A percentile compares a stretch with the other conserved stretches of the same genome.
These are phyloP conservation scores for Holotrichia oblita DNA, from an alignment of 1,140 invertebrate genomes.

Conservation along the genomic window DNA sequence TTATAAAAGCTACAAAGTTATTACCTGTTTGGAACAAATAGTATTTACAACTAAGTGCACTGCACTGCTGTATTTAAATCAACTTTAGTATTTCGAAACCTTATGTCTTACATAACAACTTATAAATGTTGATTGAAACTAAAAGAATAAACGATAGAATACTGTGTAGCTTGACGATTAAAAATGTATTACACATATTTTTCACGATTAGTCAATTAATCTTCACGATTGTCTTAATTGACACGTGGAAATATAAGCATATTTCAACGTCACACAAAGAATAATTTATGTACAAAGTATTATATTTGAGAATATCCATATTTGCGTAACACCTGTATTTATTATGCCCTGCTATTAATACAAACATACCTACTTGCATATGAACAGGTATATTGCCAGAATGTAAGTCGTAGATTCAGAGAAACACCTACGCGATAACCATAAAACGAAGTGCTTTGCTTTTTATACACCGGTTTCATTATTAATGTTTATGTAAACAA, in stretches of 20 bases:
- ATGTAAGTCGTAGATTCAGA: neutral
- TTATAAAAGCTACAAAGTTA: too few relatives aligned
- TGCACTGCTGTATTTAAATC: too few relatives aligned
- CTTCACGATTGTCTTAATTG: neutral
- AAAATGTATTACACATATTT: too few relatives aligned
- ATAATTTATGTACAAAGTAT: neutral
- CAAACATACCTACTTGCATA: neutral
- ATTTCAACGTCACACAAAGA: neutral
- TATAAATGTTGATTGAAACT: too few relatives aligned
- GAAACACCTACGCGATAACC: neutral
- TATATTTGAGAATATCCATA: neutral
- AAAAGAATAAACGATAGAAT: too few relatives aligned
- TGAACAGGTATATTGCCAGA: neutral
- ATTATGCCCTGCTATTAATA: neutral
- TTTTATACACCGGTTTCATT: too few relatives aligned
- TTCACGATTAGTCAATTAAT: neutral
- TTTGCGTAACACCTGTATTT: neutral
- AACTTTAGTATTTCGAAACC: too few relatives aligned
- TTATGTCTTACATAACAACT: too few relatives aligned
- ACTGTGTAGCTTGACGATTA: too few relatives aligned
- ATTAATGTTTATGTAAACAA: neutral
- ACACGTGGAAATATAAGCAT: neutral
- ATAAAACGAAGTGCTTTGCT: constrained; percentile 6
- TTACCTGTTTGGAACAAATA: too few relatives aligned
- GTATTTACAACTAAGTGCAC: too few relatives aligned